Conservation (phyloP, 2,888 invertebrate genomes). For the Torymus texanus region DNA sequence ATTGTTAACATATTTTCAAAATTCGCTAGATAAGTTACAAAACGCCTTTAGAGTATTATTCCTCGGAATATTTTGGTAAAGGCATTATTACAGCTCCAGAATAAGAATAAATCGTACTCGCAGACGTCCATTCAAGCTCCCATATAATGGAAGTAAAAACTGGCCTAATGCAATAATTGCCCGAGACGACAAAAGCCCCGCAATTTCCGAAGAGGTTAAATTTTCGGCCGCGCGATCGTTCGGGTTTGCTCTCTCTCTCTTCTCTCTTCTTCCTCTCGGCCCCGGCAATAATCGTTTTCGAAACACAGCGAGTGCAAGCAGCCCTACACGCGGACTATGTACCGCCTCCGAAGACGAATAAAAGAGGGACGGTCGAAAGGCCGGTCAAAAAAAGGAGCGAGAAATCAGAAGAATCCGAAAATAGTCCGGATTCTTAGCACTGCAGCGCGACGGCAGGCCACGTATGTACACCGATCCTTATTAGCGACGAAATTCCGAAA, state of each 20-base stretch:
- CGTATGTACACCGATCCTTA: conserved; percentile 49
- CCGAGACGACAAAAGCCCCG: conserved; percentile 47
- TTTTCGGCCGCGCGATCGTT: conserved; percentile 20
- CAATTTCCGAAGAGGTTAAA: conserved; percentile 47
- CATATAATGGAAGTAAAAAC: conserved; percentile 40
- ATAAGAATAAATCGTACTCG: not conserved
- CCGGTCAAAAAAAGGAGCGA: not conserved
- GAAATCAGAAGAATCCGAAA: conserved; percentile 48
- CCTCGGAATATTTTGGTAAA: not conserved
- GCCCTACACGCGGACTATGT: conserved; percentile 15
- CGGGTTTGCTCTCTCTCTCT: not conserved
- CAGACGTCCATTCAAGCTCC: not conserved
- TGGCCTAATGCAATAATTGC: conserved; percentile 52
- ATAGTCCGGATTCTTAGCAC: conserved; percentile 53
- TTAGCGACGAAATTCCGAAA: conserved; percentile 56
- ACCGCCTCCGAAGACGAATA: conserved; percentile 11
- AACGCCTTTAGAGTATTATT: no score
- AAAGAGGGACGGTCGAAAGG: conserved; percentile 2
- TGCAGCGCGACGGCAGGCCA: conserved; percentile 33
- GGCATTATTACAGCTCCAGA: not conserved
- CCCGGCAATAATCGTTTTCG: conserved; percentile 47
- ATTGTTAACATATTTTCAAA: no score
- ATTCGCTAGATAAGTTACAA: no score
- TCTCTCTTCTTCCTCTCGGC: conserved; percentile 2
- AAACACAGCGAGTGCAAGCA: not conserved